Conservation (phyloP, 2,113 vertebrate genomes). For the Stomatorhinus ivindoensis region DNA sequence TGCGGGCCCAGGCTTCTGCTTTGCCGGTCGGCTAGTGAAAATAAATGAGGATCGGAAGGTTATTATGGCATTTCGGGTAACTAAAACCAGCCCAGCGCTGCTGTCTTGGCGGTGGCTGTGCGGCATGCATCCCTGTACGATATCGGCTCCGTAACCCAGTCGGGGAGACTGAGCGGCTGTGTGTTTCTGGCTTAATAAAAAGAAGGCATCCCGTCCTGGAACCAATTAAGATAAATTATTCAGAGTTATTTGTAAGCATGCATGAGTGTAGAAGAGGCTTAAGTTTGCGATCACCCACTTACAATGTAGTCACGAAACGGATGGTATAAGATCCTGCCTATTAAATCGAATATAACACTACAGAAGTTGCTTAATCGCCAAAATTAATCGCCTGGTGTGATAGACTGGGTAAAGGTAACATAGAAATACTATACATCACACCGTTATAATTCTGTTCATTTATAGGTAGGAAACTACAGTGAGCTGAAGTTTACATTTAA, state of each 20-base stretch:
- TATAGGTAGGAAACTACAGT: not conserved
- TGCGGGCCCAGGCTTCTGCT: slow-evolving; percentile 34
- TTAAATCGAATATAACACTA: not conserved
- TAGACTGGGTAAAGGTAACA: not conserved
- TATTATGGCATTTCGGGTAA: not conserved
- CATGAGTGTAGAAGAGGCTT: not conserved
- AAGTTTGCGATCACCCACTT: not conserved
- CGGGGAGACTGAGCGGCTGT: not conserved
- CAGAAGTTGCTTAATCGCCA: not conserved
- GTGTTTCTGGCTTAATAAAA: not conserved
- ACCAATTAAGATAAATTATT: slow-evolving; percentile 1
- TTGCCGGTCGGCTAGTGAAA: not conserved
- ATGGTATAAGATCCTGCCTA: not conserved
- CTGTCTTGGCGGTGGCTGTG: not conserved
- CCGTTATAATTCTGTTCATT: not conserved
- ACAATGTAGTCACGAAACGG: not conserved
- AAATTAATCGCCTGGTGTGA: not conserved
- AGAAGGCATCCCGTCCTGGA: not conserved
- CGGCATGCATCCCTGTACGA: not conserved
- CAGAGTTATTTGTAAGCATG: not conserved
- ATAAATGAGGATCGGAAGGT: not conserved
- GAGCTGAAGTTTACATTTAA: not conserved
- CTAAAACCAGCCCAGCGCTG: not conserved
- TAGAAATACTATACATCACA: not conserved
- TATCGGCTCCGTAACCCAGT: not conserved